Evolutionary conservation across 23 tunicate genomes (phyloP), one percentile per base, ranked within the genome.

Genomic region (Aplidium turbinatum): DNA sequence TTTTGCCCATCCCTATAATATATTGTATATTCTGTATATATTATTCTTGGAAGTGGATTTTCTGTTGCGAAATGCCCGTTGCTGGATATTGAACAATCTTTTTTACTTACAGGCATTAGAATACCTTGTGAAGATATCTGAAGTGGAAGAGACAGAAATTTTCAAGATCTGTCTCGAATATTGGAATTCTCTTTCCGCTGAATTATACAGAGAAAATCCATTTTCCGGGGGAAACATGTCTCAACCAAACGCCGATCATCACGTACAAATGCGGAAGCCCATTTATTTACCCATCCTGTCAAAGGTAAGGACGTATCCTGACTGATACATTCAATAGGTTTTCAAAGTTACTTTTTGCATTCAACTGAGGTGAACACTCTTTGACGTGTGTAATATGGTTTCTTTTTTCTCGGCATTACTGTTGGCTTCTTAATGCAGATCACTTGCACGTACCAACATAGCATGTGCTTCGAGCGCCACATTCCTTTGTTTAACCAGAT

Each of bases 81-180:
- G 50, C 50, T 42, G 11, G 11, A 25, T 62, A 7, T 27, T 62
- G 35, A 5, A 26, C 38, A 26, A 7, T 5, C 69, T 31, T 55
- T 30, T 69, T 11, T 7, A 19, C 19, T 31, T 75, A 33, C 80
- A 95, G 90, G 99, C 98, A 31, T 79, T 95, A 20, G 92, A 85
- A 30, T 95, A 95, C 63, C 89, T 95, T 47, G 99, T 95, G 31
- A 68, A 85, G 46, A 95, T 95, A 42, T 88, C 96, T 0, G 99
- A 95, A 68, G 99, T 95, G 0, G 99, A 95, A 40, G 99, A 95
- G 48, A 89, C 96, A 0, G 99, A 95, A 74, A 88, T 95, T n/a
- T 95, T 95, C 46, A 95, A 95, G 51, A 84, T 95, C 22, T 95
- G 99, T 63, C 78, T 95, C 57, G 99, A 95, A 48, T 95, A 88